These are phyloP conservation scores for Ophraella communa DNA, from an alignment of 2,888 invertebrate genomes.

Conservation along the genomic window DNA sequence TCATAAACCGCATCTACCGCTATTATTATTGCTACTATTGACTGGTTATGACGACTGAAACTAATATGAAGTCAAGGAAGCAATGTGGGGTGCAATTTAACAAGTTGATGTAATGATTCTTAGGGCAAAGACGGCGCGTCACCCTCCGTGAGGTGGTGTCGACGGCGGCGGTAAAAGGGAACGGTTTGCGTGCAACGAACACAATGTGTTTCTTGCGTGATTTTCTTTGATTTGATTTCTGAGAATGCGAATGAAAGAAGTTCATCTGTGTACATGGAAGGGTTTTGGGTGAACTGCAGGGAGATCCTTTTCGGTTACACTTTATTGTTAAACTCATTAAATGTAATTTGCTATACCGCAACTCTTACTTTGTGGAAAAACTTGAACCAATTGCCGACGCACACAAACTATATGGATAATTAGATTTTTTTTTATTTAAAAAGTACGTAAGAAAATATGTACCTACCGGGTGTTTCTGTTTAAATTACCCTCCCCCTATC, in stretches of 20 bases:
- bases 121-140: conserved; percentile 33
- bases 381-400: too few relatives aligned
- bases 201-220: conserved; percentile 42
- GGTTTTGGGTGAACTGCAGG: background rate
- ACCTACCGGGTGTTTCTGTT: too few relatives aligned
- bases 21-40: background rate
- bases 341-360: too few relatives aligned
- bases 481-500: too few relatives aligned
- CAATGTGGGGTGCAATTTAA: conserved; percentile 13
- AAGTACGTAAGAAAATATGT: too few relatives aligned
- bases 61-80: background rate
- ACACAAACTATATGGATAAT: too few relatives aligned
- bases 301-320: background rate
- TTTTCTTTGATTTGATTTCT: conserved; percentile 39
- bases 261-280: conserved; percentile 42
- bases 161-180: conserved; percentile 11
- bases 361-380: too few relatives aligned
- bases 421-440: too few relatives aligned
- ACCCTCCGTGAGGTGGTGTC: conserved; percentile 26
- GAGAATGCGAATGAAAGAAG: conserved; percentile 40
- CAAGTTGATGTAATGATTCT: conserved; percentile 31
- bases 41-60: background rate
- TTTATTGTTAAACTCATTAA: too few relatives aligned
- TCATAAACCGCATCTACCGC: background rate
- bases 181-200: conserved; percentile 33